phyloP scores from a whole-genome alignment of 2,113 vertebrate genomes.

The Sinocyclocheilus rhinocerous region DNA sequence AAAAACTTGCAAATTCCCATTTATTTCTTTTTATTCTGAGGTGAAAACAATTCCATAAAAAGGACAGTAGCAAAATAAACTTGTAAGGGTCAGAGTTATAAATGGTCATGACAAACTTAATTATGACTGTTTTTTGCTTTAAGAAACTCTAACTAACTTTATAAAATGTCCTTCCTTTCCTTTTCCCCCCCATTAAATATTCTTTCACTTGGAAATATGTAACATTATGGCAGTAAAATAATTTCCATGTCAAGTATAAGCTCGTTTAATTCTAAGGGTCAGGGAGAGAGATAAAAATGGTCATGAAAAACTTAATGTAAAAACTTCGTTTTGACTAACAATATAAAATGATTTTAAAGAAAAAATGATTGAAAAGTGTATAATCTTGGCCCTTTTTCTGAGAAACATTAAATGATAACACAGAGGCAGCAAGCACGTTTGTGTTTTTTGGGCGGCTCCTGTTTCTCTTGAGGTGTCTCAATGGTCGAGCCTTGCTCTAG shows the following conservation, averaged over 20 bases:
- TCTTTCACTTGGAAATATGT: background rate
- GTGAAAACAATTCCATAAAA: background rate
- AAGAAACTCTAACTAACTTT: background rate
- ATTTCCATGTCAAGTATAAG: background rate
- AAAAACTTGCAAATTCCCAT: background rate
- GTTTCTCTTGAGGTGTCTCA: slow-evolving; percentile 34
- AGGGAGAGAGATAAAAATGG: background rate
- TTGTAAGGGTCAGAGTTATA: background rate
- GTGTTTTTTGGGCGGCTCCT: slow-evolving; percentile 16
- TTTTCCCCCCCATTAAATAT: background rate
- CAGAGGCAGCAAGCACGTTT: slow-evolving; percentile 68
- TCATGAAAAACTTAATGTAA: background rate
- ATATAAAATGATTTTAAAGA: background rate
- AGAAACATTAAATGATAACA: slow-evolving; percentile 64
- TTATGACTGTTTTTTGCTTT: background rate
- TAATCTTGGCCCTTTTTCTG: no score
- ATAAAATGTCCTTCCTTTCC: background rate
- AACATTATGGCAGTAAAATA: background rate
- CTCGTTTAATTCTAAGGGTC: background rate
- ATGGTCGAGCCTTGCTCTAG: slow-evolving; percentile 49
- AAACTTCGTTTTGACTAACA: background rate
- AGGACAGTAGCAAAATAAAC: background rate
- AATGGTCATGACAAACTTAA: background rate
- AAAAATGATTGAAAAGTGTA: background rate
- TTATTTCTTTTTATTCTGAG: background rate